Evolutionary conservation across 1,140 invertebrate species (phyloP), one percentile per base, ranked within the genome.

Genomic region (Ectropis grisescens): DNA sequence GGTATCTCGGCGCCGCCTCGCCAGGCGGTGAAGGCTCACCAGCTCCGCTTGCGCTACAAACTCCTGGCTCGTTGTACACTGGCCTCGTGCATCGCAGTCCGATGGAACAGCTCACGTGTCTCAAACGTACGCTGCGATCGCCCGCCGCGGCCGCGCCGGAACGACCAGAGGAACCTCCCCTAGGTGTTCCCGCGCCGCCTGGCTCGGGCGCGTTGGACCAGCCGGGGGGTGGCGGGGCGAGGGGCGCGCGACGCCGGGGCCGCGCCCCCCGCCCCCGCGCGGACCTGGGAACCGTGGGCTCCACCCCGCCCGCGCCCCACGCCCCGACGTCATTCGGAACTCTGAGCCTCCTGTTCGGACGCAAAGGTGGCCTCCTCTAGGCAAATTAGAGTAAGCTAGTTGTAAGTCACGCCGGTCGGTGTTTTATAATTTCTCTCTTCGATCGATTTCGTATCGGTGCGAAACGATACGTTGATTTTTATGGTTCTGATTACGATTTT

Each of bases 261-360:
- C 35, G 65, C 45, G 49, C 74, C 58, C 41, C 62, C 49, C 42
- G 85, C 66, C 34, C 84, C 0, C 80, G 85, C 1, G 50, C 50
- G 1, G 55, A 60, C 47, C 46, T 74, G 56, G 41, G 87, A 29
- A 85, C 85, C 33, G 87, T 88, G 11, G 39, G 56, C n/a, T 2
- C 41, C 79, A 58, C 47, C 61, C 82, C 2, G 36, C 70, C 0
- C 45, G 59, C 37, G 44, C 60, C 2, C 88, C 6, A 6, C 24
- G n/a, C 24, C 24, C 10, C 24, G 13, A n/a, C n/a, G 4, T 3
- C 24, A n/a, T 26, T 93, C 9, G 92, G 91, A 33, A 92, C 90
- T 13, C 86, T 94, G 32, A 93, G 91, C 80, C 82, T 94, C 47
- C 82, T 93, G 7, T 94, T 94, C 68, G 92, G 92, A 14, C 83